A percentile compares a stretch with the other conserved stretches of the same genome.
Conservation (phyloP, 2,888 invertebrate genomes). For the Pegoplata infirma region DNA sequence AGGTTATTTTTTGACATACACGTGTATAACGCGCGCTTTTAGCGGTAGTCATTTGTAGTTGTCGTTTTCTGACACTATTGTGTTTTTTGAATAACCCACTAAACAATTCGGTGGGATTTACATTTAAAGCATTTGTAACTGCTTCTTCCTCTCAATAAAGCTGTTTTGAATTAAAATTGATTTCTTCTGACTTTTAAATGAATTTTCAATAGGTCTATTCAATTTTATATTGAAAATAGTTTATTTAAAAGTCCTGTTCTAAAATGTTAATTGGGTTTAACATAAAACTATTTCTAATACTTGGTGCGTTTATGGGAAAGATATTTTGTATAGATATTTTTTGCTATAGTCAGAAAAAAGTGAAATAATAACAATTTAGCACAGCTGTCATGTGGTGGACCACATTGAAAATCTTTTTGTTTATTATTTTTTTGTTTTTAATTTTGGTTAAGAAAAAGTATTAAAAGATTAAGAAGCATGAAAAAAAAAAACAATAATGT, state of each 20-base stretch:
- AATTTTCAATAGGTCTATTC: no score
- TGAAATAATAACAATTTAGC: constrained; percentile 47
- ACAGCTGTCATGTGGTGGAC: constrained; percentile 44
- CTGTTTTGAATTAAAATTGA: no score
- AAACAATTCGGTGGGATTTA: not conserved
- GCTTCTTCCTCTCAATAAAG: no score
- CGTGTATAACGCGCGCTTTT: not conserved
- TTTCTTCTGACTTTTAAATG: no score
- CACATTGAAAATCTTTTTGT: constrained; percentile 13
- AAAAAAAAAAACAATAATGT: constrained; percentile 18
- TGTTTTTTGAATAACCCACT: not conserved
- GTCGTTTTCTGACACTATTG: not conserved
- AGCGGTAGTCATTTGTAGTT: not conserved
- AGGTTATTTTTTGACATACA: not conserved
- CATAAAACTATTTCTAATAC: not conserved
- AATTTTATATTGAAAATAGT: no score
- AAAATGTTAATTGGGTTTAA: constrained; percentile 25
- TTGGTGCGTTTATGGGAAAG: constrained; percentile 7
- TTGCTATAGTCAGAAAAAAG: constrained; percentile 5
- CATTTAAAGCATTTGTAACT: no score
- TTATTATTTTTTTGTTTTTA: no score
- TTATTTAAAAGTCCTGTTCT: no score
- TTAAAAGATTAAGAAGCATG: not conserved
- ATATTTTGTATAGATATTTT: not conserved
- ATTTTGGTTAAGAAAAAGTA: not conserved